phyloP scores from a whole-genome alignment of 2,113 vertebrate genomes.

The Neodon shergylaensis region DNA sequence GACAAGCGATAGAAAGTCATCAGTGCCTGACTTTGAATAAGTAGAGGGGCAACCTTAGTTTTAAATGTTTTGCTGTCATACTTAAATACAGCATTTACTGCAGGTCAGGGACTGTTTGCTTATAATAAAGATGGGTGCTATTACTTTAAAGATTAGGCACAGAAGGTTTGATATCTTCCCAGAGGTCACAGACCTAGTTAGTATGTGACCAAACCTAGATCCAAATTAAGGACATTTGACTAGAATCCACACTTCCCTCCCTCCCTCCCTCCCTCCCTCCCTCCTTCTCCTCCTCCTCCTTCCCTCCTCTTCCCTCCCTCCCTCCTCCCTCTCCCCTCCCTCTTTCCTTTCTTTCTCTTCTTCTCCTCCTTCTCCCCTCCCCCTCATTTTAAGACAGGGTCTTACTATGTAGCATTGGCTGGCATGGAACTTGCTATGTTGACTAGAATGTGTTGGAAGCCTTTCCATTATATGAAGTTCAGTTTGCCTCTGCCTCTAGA shows the following conservation, averaged over 20 bases:
- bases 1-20: neutral
- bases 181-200: neutral
- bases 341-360: rapidly evolving
- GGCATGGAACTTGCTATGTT: neutral
- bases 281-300: too few relatives aligned
- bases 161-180: neutral
- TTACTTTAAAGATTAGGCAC: neutral
- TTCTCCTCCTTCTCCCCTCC: too few relatives aligned
- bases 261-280: rapidly evolving
- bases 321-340: too few relatives aligned
- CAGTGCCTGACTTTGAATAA: conserved; percentile 9
- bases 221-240: neutral
- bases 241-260: neutral
- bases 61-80: neutral
- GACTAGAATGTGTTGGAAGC: neutral
- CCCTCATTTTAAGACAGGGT: neutral
- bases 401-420: neutral
- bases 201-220: conserved; percentile 15
- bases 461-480: neutral
- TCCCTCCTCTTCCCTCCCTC: too few relatives aligned
- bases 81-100: neutral
- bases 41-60: neutral
- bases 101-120: neutral
- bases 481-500: neutral
- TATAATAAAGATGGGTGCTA: neutral